Percentiles rank a stretch among this genome's conserved stretches.
These are phyloP conservation scores for Odocoileus virginianus DNA, from an alignment of 2,113 vertebrate genomes.

Conservation along the genomic window DNA sequence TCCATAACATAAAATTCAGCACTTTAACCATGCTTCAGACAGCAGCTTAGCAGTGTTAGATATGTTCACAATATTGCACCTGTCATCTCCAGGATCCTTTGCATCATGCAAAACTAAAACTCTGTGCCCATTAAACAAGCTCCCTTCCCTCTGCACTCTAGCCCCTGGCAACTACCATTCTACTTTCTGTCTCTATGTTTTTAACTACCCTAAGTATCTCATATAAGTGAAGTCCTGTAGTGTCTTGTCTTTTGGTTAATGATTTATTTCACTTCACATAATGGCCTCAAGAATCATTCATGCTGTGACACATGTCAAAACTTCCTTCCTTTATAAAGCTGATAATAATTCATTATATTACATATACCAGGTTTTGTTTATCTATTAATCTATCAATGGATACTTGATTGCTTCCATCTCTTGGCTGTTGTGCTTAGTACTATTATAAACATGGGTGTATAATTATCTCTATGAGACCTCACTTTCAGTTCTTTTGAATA, in stretches of 20 bases:
- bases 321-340: not conserved
- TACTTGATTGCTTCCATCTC: not conserved
- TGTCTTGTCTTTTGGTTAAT: not conserved
- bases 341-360: not conserved
- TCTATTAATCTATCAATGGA: not conserved
- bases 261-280: not conserved
- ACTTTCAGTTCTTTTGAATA: not conserved
- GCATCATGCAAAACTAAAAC: not conserved
- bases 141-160: rapidly evolving
- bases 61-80: rapidly evolving
- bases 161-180: not conserved
- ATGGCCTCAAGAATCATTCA: not conserved
- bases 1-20: not conserved
- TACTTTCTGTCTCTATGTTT: not conserved
- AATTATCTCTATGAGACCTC: not conserved
- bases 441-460: not conserved
- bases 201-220: not conserved
- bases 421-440: not conserved
- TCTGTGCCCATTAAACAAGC: not conserved
- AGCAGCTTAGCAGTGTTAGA: not conserved
- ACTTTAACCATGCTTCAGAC: not conserved
- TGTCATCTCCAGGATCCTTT: not conserved
- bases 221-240: not conserved
- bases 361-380: not conserved
- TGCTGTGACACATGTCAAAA: not conserved